These are phyloP conservation scores for Orthochromis malagaraziensis DNA, from an alignment of 2,113 vertebrate genomes.

Conservation along the genomic window DNA sequence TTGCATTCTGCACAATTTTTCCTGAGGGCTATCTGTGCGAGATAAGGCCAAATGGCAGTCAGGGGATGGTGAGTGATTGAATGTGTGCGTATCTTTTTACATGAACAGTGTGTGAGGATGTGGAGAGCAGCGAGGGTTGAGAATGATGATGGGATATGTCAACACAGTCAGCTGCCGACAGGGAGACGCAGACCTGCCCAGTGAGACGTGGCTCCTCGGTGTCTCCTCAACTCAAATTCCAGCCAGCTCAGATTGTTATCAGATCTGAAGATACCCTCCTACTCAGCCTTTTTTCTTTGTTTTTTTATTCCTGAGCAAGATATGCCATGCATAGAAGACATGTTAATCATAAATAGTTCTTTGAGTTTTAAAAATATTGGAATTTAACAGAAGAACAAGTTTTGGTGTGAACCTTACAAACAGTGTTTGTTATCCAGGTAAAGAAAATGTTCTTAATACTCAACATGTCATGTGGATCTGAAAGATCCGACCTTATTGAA, in stretches of 20 bases:
- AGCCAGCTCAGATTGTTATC: conserved; percentile 56
- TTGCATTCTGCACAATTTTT: not conserved
- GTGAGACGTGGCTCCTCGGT: conserved; percentile 47
- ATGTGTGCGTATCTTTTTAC: not conserved
- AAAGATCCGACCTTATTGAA: not conserved
- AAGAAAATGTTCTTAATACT: not conserved
- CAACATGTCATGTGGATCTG: not conserved
- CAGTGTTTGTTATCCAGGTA: no score
- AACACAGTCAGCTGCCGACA: conserved; percentile 7
- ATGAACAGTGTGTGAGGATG: not conserved
- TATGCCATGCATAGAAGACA: not conserved
- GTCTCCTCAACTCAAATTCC: conserved; percentile 56
- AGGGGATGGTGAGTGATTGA: conserved; percentile 9
- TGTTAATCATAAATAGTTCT: not conserved
- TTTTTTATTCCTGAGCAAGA: not conserved
- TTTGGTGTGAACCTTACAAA: not conserved
- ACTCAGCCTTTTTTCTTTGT: not conserved
- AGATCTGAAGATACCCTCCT: conserved; percentile 26
- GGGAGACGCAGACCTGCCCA: conserved; percentile 34
- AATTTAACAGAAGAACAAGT: not conserved
- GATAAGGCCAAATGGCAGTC: conserved; percentile 23
- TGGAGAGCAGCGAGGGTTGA: not conserved
- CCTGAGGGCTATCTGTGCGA: not conserved
- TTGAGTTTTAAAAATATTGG: not conserved
- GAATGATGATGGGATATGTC: conserved; percentile 45